Evolutionary conservation across 2,797 vertebrate species (phyloP), one percentile per base, ranked within the genome.

Genomic region (Adelosebastes latens): DNA sequence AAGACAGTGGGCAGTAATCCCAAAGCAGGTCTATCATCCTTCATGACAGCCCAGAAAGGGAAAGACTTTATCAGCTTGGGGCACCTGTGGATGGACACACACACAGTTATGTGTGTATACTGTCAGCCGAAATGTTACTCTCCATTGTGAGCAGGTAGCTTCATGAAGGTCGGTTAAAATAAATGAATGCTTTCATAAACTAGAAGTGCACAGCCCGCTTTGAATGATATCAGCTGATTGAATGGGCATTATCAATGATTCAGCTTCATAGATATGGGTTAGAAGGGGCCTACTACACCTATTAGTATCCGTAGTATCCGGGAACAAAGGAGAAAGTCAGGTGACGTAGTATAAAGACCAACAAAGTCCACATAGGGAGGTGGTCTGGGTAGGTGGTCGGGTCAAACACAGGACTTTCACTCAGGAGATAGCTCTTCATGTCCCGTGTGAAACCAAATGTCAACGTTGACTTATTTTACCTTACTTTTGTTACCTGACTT

Each of bases 1-100:
- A 77, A 86, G 29, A 32, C 1, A 67, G 69, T 67, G 77, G 69
- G 70, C 75, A 63, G 72, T 60, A 67, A 83, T 77, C 80, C 67
- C 31, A 52, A 76, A 78, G 52, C n/a, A 24, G 63, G 53, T 67
- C 66, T 18, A 62, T 86, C 75, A 72, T 80, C 65, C 34, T 75
- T 70, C 12, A 76, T 84, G 75, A 80, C 52, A 29, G 62, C 34
- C 22, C n/a, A 10, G 59, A 66, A 36, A 80, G 32, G 31, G 46
- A 75, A 86, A 12, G 9, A 64, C 77, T 86, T 59, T 18, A 81
- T 87, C 53, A 64, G 10, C 14, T 11, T 5, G 6, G 36, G 36
- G 24, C 24, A 58, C 32, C 79, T 75, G 61, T 72, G 27, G 49
- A 72, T 55, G 60, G 22, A 84, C 36, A 13, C 32, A 20, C 25